Base-by-base conservation (phyloP, 1,140 invertebrate species). In the Macrostomum lignano region DNA sequence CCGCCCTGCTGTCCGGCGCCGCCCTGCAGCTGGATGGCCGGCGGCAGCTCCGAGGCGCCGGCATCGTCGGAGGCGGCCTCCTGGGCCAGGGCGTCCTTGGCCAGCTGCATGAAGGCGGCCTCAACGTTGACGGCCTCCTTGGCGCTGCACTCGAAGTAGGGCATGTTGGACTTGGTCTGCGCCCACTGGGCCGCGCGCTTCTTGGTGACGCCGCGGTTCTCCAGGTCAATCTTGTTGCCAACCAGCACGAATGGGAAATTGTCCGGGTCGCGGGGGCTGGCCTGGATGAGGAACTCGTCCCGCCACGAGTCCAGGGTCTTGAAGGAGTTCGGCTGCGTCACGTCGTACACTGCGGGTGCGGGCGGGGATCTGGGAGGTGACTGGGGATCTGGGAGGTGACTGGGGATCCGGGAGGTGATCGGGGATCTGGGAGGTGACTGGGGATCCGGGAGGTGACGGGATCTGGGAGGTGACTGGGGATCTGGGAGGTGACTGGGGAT, bases 161-260 rank as follows among this genome's bases (percentile, higher is more conserved):
- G 86, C 51, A 96, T 91, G 60, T 82, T 79, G 54, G 91, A 91
- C 64, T 94, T 94, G 42, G 68, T 73, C 55, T 86, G 74, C 65
- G 86, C 94, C 88, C 88, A 98, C 44, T 86, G 76, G 55, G 93
- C 79, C 20, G 84, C 86, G 48, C 82, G 64, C 54, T 91, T 88
- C 15, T 71, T 69, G 55, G 64, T 64, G 50, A 86, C 82, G 28
- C 76, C 71, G 55, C 78, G 69, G 47, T 79, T 82, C 61, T 94
- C 88, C 51, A 91, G 62, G 61, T 98, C 88, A 38, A 96, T 73
- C 66, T 99, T 99, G 61, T 99, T 99, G 42, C 88, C 91, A 44
- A 98, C 66, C 20, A 98, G 74, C 44, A 98, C 84, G 60, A 99
- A 99, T 11, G 91, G 91, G 53, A 98, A 98, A 60, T 94, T 88